Percentiles rank a stretch among this genome's conserved stretches.
Evolutionary conservation across 2,113 vertebrate species (phyloP).

Genomic region (Antechinus stuartii): DNA sequence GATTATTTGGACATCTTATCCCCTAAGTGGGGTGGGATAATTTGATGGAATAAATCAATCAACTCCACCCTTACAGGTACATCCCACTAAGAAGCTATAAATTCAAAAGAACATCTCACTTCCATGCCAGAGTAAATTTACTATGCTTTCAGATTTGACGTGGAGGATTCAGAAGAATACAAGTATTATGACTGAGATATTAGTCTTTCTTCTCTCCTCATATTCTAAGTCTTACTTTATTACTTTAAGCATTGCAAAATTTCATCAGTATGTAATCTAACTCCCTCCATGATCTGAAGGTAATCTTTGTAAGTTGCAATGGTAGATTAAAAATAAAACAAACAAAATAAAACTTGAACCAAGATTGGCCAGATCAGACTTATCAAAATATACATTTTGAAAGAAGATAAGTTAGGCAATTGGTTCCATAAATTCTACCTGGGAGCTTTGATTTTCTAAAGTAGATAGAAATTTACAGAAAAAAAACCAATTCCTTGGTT

Average conservation of each 20-base stretch:
- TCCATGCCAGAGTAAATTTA: neutral
- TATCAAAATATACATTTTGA: neutral
- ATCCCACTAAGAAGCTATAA: neutral
- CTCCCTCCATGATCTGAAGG: neutral
- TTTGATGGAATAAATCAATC: neutral
- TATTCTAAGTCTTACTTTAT: neutral
- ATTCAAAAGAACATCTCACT: constrained; percentile 1
- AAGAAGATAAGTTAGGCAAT: neutral
- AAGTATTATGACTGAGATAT: neutral
- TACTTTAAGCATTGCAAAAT: neutral
- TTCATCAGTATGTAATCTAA: neutral
- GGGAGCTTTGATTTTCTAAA: neutral
- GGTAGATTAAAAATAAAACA: neutral
- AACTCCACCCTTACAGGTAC: neutral
- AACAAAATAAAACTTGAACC: neutral
- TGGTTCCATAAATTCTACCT: neutral
- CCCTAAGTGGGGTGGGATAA: neutral
- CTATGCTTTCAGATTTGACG: neutral
- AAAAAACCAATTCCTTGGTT: neutral
- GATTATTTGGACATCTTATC: neutral
- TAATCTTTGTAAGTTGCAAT: neutral
- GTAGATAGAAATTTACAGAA: neutral
- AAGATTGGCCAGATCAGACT: neutral
- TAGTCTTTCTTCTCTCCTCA: neutral
- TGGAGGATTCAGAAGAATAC: neutral